These are phyloP conservation scores for Pseudolycoriella hygida DNA, from an alignment of 2,888 invertebrate genomes.

Conservation along the genomic window DNA sequence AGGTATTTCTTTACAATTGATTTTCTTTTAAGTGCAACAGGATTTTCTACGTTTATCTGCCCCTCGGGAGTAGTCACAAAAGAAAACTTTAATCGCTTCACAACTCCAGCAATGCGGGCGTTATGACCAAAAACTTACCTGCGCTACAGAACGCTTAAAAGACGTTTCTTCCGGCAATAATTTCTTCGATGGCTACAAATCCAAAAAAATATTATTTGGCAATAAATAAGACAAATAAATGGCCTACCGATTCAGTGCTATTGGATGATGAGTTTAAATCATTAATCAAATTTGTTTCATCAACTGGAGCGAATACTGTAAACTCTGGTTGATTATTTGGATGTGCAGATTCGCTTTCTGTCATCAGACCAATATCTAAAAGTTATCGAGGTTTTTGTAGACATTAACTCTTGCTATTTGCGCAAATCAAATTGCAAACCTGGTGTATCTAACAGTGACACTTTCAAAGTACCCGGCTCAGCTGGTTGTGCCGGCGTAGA, in stretches of 20 bases:
- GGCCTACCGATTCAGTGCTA: background rate
- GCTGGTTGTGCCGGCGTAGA: constrained; percentile 70
- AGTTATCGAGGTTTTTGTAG: background rate
- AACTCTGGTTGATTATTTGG: constrained; percentile 26
- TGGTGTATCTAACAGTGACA: constrained; percentile 81
- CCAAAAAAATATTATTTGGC: too few relatives aligned
- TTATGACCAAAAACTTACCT: constrained; percentile 18
- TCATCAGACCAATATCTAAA: constrained; percentile 73
- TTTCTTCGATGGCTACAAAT: background rate
- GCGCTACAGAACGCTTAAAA: constrained; percentile 20
- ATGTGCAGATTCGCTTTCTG: constrained; percentile 86
- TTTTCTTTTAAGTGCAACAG: too few relatives aligned
- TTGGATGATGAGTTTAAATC: background rate
- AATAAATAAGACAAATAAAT: background rate
- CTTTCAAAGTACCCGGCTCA: constrained; percentile 81
- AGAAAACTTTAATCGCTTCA: too few relatives aligned
- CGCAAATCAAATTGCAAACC: constrained; percentile 31
- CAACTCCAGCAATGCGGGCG: too few relatives aligned
- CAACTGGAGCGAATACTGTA: constrained; percentile 1
- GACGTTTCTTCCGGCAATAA: constrained; percentile 5
- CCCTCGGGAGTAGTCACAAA: too few relatives aligned
- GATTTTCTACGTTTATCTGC: too few relatives aligned
- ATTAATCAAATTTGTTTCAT: background rate
- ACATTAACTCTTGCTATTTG: background rate
- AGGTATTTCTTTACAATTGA: too few relatives aligned